Base-by-base conservation (phyloP, 2,888 invertebrate species). In the Gryllus longicercus region DNA sequence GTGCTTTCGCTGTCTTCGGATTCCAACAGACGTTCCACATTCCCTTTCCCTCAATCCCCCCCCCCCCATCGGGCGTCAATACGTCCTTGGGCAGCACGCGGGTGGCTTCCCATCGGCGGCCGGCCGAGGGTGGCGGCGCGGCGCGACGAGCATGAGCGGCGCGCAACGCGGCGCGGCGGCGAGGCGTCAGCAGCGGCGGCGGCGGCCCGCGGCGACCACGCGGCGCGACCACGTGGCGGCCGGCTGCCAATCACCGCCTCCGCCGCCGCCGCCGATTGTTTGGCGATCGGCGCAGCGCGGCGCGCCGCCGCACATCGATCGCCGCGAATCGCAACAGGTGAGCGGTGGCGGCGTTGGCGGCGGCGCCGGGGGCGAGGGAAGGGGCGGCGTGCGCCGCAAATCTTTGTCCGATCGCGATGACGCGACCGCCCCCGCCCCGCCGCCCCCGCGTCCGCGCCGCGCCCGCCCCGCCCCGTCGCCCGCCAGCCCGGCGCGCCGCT, bases 201-300 rank as follows among this genome's bases (percentile, higher is more conserved):
- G 14, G 38, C 63, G 16, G n/a, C 16, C 63, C n/a, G 63, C 63
- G 16, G 16, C 16, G 4, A 63, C 63, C 63, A 63, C n/a, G 63
- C 63, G 63, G 38, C 63, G 63, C 63, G 63, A 14, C 63, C 63
- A 63, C 63, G 63, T 16, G 63, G 63, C 63, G 14, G 38, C 63
- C 12, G n/a, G 63, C 63, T 63, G 63, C 63, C 63, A 63, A 63
- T 63, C 63, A 63, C 63, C 63, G 63, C 63, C 63, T 63, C 63
- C 63, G 63, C 63, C 63, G 14, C 63, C 63, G 63, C 63, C 63
- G 63, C 63, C 63, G n/a, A 63, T 63, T 63, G 63, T 63, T 63
- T 63, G 63, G 63, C 63, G 63, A 63, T 63, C 63, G 63, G 63
- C 63, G 63, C 63, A n/a, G 63, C 63, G 63, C 63, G 63, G 63